A percentile compares a stretch with the other conserved stretches of the same genome.
These are phyloP conservation scores for Chloropsis cyanopogon DNA, from an alignment of 2,113 vertebrate genomes.

Conservation along the genomic window DNA sequence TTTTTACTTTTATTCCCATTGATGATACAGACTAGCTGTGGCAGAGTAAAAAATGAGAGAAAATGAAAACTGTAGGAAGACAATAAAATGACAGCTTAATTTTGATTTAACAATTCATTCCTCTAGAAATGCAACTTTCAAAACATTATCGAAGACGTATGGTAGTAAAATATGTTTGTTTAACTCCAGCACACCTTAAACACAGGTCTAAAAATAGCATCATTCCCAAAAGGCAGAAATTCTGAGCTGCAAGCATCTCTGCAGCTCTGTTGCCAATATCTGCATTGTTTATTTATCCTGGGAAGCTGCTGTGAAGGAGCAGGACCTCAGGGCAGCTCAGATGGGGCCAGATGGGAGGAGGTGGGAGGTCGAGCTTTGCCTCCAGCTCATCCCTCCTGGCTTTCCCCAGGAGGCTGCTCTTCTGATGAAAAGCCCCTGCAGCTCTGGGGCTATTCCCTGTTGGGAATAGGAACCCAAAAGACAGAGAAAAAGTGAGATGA, in stretches of 20 bases:
- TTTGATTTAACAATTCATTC: neutral
- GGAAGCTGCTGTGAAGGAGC: neutral
- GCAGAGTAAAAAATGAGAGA: neutral
- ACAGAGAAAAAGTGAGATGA: neutral
- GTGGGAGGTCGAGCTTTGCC: neutral
- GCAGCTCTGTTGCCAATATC: neutral
- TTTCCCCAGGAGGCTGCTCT: neutral
- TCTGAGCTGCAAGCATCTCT: neutral
- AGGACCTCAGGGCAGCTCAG: neutral
- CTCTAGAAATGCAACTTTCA: neutral
- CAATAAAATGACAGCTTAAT: neutral
- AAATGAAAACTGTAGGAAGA: neutral
- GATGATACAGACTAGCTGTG: neutral
- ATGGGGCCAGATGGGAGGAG: neutral
- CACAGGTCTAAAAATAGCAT: neutral
- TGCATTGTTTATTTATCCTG: neutral
- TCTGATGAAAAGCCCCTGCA: neutral
- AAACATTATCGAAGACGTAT: neutral
- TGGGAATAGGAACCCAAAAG: neutral
- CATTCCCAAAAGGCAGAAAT: neutral
- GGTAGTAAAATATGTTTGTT: neutral
- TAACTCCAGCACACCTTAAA: neutral
- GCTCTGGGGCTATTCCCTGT: neutral
- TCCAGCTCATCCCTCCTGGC: neutral
- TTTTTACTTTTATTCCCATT: neutral